These are phyloP conservation scores for Ctenomys sociabilis DNA, from an alignment of 2,113 vertebrate species.

Conservation along the genomic window DNA sequence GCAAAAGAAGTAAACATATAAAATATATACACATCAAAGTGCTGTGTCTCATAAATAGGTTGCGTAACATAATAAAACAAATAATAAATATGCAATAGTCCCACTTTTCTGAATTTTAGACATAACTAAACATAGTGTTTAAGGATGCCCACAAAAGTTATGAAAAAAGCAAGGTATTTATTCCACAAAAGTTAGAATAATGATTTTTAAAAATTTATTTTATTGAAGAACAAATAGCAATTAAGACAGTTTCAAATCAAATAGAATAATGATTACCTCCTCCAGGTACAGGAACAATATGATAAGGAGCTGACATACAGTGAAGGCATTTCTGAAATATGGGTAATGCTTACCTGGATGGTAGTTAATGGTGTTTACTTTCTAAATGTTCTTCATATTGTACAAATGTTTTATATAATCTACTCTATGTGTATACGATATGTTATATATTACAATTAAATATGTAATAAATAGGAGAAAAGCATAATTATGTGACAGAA, in stretches of 20 bases:
- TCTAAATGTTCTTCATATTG: background rate
- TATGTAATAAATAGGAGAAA: conserved; percentile 1
- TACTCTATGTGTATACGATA: background rate
- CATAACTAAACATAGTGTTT: background rate
- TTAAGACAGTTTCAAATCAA: too few species aligned
- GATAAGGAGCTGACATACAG: background rate
- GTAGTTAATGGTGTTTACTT: background rate
- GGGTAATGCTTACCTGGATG: background rate
- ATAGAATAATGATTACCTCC: conserved; percentile 2
- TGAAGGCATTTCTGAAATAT: background rate
- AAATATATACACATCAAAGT: background rate
- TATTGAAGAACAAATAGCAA: too few species aligned
- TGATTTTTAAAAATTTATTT: too few species aligned
- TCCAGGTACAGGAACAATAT: background rate
- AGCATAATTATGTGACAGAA: background rate
- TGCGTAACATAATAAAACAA: background rate
- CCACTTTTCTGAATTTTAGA: background rate
- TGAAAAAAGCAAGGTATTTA: background rate
- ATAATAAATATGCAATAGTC: background rate
- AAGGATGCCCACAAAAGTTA: background rate
- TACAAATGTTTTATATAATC: background rate
- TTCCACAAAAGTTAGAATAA: conserved; percentile 2
- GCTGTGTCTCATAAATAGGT: background rate
- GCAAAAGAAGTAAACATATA: background rate
- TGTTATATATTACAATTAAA: background rate